Percentiles rank a stretch among this genome's conserved stretches.
Evolutionary conservation across 2,888 invertebrate species (phyloP).

Genomic region (Sussaba pulchella): DNA sequence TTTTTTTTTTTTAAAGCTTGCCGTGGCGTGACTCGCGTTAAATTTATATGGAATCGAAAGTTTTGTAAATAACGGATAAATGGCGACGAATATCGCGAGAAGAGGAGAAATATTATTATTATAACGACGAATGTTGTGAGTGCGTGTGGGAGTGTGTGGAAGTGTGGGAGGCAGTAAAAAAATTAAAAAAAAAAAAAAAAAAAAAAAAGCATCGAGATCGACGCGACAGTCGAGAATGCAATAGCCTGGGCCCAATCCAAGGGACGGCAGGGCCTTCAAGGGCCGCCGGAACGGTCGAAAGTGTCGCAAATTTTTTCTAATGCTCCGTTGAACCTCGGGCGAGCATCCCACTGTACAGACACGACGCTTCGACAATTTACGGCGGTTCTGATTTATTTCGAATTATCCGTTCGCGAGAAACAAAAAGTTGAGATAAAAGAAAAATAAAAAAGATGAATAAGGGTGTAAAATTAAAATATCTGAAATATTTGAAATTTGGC

Average conservation of each 20-base stretch:
- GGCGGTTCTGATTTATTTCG: constrained; percentile 53
- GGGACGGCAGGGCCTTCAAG: constrained; percentile 66
- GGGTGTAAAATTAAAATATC: no score
- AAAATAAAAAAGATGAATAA: not conserved
- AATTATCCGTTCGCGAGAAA: constrained; percentile 26
- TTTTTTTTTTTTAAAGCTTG: constrained; percentile 28
- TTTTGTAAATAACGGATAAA: constrained; percentile 59
- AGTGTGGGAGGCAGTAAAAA: constrained; percentile 56
- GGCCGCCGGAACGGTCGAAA: constrained; percentile 57
- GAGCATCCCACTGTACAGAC: constrained; percentile 75
- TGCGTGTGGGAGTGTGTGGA: constrained; percentile 30
- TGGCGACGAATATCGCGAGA: constrained; percentile 21
- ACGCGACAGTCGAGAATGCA: constrained; percentile 67
- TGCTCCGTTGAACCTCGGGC: constrained; percentile 72
- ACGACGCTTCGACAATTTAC: constrained; percentile 62
- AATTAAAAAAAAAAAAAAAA: no score
- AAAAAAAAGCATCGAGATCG: constrained; percentile 63
- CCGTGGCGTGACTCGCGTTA: constrained; percentile 61
- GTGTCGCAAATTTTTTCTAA: constrained; percentile 70
- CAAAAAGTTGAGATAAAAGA: not conserved
- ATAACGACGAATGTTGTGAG: constrained; percentile 35
- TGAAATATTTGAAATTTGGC: not conserved
- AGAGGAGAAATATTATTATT: constrained; percentile 27
- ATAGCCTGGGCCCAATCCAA: constrained; percentile 67
- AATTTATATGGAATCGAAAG: constrained; percentile 50